Percentiles rank a stretch among this genome's conserved stretches.
Evolutionary conservation across 2,113 vertebrate species (phyloP).

Genomic region (Actinemys pallida): DNA sequence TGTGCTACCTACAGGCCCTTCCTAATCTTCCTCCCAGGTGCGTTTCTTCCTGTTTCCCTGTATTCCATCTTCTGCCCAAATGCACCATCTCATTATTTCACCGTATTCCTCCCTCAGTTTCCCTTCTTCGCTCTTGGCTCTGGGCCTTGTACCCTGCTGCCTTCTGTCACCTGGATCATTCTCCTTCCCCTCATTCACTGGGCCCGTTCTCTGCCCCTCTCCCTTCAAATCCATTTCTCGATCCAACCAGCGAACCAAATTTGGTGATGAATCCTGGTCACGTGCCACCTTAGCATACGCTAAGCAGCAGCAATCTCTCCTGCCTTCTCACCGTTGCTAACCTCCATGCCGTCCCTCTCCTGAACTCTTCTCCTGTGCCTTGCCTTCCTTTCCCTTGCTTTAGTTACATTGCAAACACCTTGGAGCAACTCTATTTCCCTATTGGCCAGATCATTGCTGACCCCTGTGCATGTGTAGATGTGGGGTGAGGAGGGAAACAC

Average conservation of each 20-base stretch:
- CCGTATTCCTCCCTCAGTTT: background rate
- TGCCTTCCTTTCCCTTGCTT: background rate
- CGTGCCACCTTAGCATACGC: background rate
- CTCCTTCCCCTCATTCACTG: background rate
- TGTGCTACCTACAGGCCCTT: background rate
- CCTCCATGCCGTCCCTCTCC: background rate
- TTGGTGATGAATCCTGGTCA: background rate
- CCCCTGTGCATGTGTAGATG: rapidly evolving
- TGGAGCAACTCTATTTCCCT: background rate
- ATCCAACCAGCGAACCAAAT: background rate
- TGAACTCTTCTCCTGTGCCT: background rate
- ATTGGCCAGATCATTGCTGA: background rate
- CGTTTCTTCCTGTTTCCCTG: background rate
- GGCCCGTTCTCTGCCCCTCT: background rate
- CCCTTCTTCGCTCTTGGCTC: background rate
- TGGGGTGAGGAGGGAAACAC: background rate
- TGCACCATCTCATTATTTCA: background rate
- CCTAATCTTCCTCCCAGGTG: rapidly evolving
- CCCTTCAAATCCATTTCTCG: background rate
- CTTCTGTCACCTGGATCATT: background rate
- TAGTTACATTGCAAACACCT: background rate
- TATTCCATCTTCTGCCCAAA: background rate
- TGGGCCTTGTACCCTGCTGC: background rate
- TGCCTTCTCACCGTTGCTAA: background rate
- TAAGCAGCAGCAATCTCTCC: rapidly evolving